Evolutionary conservation across 2,888 invertebrate species (phyloP), one percentile per base, ranked within the genome.

Genomic region (Drosophila trichaetosa): DNA sequence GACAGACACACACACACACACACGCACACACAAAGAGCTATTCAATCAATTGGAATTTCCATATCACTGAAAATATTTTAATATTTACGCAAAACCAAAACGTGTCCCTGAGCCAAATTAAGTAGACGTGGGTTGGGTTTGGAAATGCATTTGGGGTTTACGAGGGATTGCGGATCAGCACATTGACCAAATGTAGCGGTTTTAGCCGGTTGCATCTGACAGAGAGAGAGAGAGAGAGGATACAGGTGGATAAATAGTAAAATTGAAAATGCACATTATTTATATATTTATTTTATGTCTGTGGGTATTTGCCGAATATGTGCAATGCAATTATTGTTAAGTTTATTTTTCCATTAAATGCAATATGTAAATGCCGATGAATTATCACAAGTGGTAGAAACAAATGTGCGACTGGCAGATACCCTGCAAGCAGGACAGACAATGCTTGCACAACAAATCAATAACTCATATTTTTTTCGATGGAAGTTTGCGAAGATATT

Each of bases 31-130:
- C 62, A 66, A 48, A 29, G 4, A 53, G 61, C 72, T 71, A 84
- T 82, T 77, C 88, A 87, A 88, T 87, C 87, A 87, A 83, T 74
- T 88, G 90, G 74, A 87, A 89, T 82, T 90, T 87, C 78, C 86
- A 76, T 89, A 87, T 88, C 90, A 82, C 59, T 86, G 88, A 71
- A 82, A 86, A 83, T 88, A 83, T 87, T 90, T 85, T 69, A 79
- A 88, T 90, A 90, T 87, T 84, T 89, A 76, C 74, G 68, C 68
- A 69, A 60, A 69, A 29, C 54, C 58, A 71, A 57, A 73, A 57
- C 58, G 49, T 51, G 53, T 42, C 40, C 58, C 36, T 27, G 10
- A 33, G 27, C n/a, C 21, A 18, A 24, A 58, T 57, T 49, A 40
- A 27, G 57, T 13, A 48, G 42, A 24, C 11, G 33, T 11, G 36